Evolutionary conservation across 1,140 invertebrate species (phyloP).

Genomic region (Drosophila tropicalis): DNA sequence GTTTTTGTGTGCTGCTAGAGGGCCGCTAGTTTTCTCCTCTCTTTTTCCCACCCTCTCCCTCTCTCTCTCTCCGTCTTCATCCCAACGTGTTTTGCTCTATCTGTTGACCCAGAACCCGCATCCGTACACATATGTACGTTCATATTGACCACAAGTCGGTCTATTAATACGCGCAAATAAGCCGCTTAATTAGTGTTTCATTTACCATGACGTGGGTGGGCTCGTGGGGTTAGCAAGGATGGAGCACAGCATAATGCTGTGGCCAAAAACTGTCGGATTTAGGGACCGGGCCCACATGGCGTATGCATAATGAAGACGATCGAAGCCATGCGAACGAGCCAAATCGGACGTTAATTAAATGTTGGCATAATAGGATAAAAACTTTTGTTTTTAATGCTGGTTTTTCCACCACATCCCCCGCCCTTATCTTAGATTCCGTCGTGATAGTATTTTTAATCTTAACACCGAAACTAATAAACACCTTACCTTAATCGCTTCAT

Average conservation of each 20-base stretch:
- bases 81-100: constrained; percentile 7
- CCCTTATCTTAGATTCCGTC: neutral
- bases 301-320: constrained; percentile 76
- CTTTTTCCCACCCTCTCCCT: too few relatives aligned
- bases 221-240: neutral
- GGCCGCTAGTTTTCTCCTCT: neutral
- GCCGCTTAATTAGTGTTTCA: constrained; percentile 79
- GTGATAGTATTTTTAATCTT: too few relatives aligned
- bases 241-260: constrained; percentile 30
- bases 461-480: too few relatives aligned
- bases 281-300: constrained; percentile 47
- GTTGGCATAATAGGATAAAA: constrained; percentile 74
- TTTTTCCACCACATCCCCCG: neutral
- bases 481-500: too few relatives aligned
- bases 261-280: constrained; percentile 75
- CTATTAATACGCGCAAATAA: constrained; percentile 80
- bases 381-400: constrained; percentile 25
- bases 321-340: constrained; percentile 50
- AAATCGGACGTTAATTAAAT: constrained; percentile 75
- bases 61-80: too few relatives aligned
- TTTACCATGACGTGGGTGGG: constrained; percentile 49
- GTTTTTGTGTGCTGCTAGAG: constrained; percentile 46
- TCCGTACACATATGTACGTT: constrained; percentile 21
- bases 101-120: constrained; percentile 40
- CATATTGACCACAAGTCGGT: constrained; percentile 67